Base-by-base conservation (phyloP, 2,113 vertebrate genomes). In the Sprattus sprattus region DNA sequence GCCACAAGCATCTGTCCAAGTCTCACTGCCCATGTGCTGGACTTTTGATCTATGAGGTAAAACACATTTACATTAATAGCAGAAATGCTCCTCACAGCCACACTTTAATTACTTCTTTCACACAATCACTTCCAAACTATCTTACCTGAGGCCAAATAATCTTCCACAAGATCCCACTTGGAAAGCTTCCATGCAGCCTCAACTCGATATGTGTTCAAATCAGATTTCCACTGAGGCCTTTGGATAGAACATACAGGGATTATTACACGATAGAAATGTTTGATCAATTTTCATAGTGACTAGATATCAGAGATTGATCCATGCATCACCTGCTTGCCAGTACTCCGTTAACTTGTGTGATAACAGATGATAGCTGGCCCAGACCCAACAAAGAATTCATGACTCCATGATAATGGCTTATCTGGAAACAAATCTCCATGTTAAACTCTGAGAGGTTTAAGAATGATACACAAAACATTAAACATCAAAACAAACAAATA, bases 121-220 rank as follows among this genome's bases (percentile, higher is more conserved):
- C 22, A 15, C 8, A 16, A 52, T 16, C 6, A 67, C 25, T 1
- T 11, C 50, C n/a, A 32, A 47, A n/a, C 45, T 18, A 18, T 15
- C 50, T 94, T 75, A 99, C 98, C 97, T 93, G 97, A 96, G 88
- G 95, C 95, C 86, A 99, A 93, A 91, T 99, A 99, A 89, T 97
- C 97, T 86, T 98, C 97, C 57, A 99, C 94, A 86, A 97, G 94
- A 92, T 99, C 97, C 98, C 98, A 99, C 10, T 94, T 96, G 16
- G 98, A 96, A 0, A 99, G 94, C 90, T 98, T 99, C 98, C 98
- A 99, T 82, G 98, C 98, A 67, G 98, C 98, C 89, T 99, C 98
- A 18, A 99, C 97, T 92, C 98, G 96, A 89, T 99, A 99, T 0
- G 96, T 95, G 89, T 99, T 99, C 87, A 99, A 92, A 88, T 99